A percentile compares a stretch with the other conserved stretches of the same genome.
Conservation (phyloP, 2,797 vertebrate genomes). For the Alca torda region DNA sequence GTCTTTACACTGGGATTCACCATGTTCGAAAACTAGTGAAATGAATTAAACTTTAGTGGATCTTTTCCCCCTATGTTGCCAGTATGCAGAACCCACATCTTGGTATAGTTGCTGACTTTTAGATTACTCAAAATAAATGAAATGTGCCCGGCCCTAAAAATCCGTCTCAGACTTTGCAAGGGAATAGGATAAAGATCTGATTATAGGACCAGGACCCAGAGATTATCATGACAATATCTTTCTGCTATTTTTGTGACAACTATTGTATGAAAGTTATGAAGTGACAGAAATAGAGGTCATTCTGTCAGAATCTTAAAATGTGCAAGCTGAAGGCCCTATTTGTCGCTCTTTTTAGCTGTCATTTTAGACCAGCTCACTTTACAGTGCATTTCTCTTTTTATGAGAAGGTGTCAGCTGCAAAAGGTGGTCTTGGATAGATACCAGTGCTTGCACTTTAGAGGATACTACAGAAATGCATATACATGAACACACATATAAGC, state of each 20-base stretch:
- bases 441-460: not conserved
- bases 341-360: not conserved
- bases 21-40: not conserved
- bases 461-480: not conserved
- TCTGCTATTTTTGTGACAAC: constrained; percentile 14
- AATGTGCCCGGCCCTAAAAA: not conserved
- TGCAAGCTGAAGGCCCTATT: constrained; percentile 16
- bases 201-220: constrained; percentile 10
- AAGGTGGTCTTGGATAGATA: constrained; percentile 40
- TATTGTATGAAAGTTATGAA: constrained; percentile 17
- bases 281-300: constrained; percentile 17
- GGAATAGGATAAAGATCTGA: not conserved
- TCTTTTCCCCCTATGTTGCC: not conserved
- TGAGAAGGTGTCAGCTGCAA: constrained; percentile 25
- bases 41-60: not conserved
- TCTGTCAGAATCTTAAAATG: constrained; percentile 38
- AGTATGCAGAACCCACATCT: not conserved
- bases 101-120: not conserved
- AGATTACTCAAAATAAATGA: not conserved
- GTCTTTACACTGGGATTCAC: not conserved
- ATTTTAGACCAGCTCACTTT: constrained; percentile 27
- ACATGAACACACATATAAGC: fast-evolving
- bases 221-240: not conserved
- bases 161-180: not conserved
- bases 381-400: constrained; percentile 24